Evolutionary conservation across 2,797 vertebrate species (phyloP).

Genomic region (Uromys caudimaculatus): DNA sequence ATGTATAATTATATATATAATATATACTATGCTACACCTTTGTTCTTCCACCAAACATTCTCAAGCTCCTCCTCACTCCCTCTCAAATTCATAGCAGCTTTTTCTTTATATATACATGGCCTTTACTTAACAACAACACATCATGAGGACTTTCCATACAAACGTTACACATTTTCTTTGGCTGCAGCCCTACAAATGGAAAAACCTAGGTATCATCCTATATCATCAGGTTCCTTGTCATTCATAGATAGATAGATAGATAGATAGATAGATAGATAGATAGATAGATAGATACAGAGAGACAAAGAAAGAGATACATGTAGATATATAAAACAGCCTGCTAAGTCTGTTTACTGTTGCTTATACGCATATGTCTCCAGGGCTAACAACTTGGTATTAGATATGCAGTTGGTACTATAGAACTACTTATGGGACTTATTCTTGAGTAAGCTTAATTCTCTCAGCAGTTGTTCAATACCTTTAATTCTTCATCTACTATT

Average conservation of each 20-base stretch:
- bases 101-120: not conserved
- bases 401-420: not conserved
- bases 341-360: not conserved
- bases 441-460: not conserved
- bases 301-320: not conserved
- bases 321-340: not conserved
- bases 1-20: no score
- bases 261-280: no score
- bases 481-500: not conserved
- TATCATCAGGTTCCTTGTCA: not conserved
- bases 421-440: no score
- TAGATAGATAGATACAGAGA: no score
- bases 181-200: not conserved
- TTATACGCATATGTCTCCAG: not conserved
- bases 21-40: not conserved
- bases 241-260: not conserved
- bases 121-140: not conserved
- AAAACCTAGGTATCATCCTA: not conserved
- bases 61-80: not conserved
- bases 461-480: not conserved
- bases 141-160: not conserved
- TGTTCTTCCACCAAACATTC: not conserved
- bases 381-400: not conserved
- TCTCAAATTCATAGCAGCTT: not conserved
- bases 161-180: not conserved